These are phyloP conservation scores for Oeneis ivallda DNA, from an alignment of 2,888 invertebrate species.

Conservation along the genomic window DNA sequence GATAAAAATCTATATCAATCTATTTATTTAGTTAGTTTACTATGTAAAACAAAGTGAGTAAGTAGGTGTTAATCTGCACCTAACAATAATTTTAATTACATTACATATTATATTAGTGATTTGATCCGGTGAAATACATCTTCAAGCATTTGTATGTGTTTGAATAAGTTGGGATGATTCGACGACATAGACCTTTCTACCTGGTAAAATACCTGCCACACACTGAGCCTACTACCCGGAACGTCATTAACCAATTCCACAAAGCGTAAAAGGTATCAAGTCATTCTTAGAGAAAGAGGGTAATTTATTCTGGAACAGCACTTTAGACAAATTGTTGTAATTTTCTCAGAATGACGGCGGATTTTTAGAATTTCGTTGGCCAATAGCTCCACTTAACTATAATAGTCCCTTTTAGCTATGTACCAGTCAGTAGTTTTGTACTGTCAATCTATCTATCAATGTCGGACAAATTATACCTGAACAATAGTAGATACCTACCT, in stretches of 20 bases:
- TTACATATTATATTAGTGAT: too few species aligned
- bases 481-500: background rate
- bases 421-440: constrained; percentile 9
- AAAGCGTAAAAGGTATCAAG: constrained; percentile 65
- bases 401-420: constrained; percentile 23
- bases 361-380: constrained; percentile 28
- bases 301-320: constrained; percentile 48
- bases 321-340: constrained; percentile 44
- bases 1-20: too few species aligned
- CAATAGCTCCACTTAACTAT: constrained; percentile 19
- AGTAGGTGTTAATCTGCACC: too few species aligned
- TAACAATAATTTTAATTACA: too few species aligned
- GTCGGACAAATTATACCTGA: constrained; percentile 5
- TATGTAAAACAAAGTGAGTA: too few species aligned
- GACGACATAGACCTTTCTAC: constrained; percentile 46
- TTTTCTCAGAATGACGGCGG: constrained; percentile 30
- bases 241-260: constrained; percentile 72
- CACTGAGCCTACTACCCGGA: constrained; percentile 63
- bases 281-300: constrained; percentile 35
- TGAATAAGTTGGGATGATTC: constrained; percentile 34
- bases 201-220: constrained; percentile 48
- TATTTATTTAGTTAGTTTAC: too few species aligned
- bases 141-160: too few species aligned
- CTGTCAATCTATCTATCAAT: constrained; percentile 6
- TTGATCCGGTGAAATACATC: too few species aligned